A percentile compares a stretch with the other conserved stretches of the same genome.
Evolutionary conservation across 2,113 vertebrate genomes (phyloP).

Genomic region (Protomyctophum bolini): DNA sequence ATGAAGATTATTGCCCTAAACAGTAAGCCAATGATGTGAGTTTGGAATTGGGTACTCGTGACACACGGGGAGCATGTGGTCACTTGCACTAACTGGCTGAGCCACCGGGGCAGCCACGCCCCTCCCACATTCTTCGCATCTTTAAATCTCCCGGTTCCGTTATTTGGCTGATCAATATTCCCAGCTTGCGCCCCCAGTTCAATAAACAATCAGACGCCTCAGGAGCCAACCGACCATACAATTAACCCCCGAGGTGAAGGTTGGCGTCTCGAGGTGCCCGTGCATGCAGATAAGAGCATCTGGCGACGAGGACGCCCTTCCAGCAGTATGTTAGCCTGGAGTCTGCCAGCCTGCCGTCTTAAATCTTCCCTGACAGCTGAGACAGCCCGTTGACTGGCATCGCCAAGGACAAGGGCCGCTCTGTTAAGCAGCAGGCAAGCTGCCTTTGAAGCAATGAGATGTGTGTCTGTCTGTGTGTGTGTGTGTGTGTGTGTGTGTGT

Average conservation of each 20-base stretch:
- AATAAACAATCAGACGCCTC: not conserved
- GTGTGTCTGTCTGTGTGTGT: too few relatives aligned
- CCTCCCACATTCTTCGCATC: too few relatives aligned
- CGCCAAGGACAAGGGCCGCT: slow-evolving; percentile 65
- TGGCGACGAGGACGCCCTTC: slow-evolving; percentile 35
- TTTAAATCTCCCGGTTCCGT: not conserved
- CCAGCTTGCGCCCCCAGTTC: not conserved
- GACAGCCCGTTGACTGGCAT: slow-evolving; percentile 57
- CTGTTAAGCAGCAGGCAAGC: slow-evolving; percentile 50
- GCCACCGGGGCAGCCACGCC: too few relatives aligned
- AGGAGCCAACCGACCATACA: not conserved
- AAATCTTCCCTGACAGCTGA: slow-evolving; percentile 62
- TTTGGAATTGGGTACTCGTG: too few relatives aligned
- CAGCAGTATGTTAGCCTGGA: slow-evolving; percentile 16
- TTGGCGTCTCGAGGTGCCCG: slow-evolving; percentile 3
- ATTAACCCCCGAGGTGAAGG: not conserved
- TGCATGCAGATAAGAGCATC: slow-evolving; percentile 42
- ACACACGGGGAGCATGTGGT: too few relatives aligned
- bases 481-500: not conserved
- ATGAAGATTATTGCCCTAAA: too few relatives aligned
- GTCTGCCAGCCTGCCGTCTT: slow-evolving; percentile 64
- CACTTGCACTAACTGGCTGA: too few relatives aligned
- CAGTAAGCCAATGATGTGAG: too few relatives aligned
- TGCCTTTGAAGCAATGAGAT: slow-evolving; percentile 49
- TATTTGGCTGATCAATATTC: not conserved